phyloP scores from a whole-genome alignment of 2,797 vertebrate genomes.

The Hipposideros larvatus region DNA sequence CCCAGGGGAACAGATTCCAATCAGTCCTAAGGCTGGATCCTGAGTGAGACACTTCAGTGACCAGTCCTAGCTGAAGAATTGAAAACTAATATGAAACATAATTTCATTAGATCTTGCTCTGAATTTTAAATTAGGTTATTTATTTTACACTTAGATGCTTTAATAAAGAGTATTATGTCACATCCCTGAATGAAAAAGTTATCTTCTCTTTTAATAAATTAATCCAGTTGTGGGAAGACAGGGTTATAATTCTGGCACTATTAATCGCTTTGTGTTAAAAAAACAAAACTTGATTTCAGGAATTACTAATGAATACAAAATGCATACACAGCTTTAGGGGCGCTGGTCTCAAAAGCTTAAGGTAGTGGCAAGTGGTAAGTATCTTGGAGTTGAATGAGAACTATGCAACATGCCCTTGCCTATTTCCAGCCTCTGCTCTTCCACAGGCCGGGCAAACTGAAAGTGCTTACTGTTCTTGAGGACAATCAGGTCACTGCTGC shows the following conservation, averaged over 20 bases:
- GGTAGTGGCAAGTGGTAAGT: rapidly evolving
- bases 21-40: background rate
- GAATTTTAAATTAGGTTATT: background rate
- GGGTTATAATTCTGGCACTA: background rate
- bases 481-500: background rate
- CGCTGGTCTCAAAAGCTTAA: background rate
- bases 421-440: background rate
- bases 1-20: background rate
- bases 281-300: background rate
- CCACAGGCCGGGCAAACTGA: background rate
- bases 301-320: background rate
- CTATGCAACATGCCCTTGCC: rapidly evolving
- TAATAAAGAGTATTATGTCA: background rate
- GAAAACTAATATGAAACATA: background rate
- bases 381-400: background rate
- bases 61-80: background rate
- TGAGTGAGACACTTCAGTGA: background rate
- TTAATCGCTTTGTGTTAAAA: background rate
- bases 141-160: background rate
- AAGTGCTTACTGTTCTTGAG: background rate
- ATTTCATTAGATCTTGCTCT: background rate
- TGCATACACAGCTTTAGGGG: background rate
- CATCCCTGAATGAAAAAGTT: background rate
- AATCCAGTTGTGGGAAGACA: background rate
- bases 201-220: slow-evolving; percentile 23